Evolutionary conservation across 2,797 vertebrate species (phyloP).

Genomic region (Rhinogobio ventralis): DNA sequence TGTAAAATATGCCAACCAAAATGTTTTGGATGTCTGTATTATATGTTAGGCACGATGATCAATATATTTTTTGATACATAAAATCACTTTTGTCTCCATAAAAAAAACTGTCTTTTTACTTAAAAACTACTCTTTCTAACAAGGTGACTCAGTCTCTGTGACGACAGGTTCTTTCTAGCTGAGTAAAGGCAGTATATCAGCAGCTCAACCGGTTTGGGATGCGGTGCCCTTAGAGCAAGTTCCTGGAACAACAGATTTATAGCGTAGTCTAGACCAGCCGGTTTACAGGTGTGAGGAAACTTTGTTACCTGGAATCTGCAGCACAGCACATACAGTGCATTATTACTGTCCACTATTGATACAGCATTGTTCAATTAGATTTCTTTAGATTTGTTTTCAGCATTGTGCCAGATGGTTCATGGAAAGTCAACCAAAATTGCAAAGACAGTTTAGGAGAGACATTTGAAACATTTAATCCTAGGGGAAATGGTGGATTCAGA

Average conservation of each 20-base stretch:
- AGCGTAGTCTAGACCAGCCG: background rate
- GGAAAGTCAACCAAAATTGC: background rate
- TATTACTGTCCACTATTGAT: background rate
- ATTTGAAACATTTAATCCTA: background rate
- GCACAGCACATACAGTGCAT: background rate
- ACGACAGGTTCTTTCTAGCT: conserved; percentile 11
- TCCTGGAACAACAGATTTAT: conserved; percentile 37
- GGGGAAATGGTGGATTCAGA: background rate
- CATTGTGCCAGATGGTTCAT: background rate
- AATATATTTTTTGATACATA: conserved; percentile 26
- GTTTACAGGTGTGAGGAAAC: conserved; percentile 24
- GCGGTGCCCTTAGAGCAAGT: conserved; percentile 13
- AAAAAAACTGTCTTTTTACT: conserved; percentile 4
- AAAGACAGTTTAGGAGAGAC: background rate
- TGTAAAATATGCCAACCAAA: background rate
- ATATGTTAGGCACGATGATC: background rate
- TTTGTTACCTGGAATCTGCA: conserved; percentile 2
- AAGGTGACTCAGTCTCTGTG: conserved; percentile 14
- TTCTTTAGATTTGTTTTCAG: background rate
- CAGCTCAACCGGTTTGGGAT: conserved; percentile 53
- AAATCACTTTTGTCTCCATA: conserved; percentile 5
- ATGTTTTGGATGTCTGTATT: conserved; percentile 9
- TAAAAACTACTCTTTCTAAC: background rate
- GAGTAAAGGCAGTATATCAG: background rate
- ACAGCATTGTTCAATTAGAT: background rate